Evolutionary conservation across 2,888 invertebrate genomes (phyloP), one percentile per base, ranked within the genome.

Genomic region (Papilio protenor): DNA sequence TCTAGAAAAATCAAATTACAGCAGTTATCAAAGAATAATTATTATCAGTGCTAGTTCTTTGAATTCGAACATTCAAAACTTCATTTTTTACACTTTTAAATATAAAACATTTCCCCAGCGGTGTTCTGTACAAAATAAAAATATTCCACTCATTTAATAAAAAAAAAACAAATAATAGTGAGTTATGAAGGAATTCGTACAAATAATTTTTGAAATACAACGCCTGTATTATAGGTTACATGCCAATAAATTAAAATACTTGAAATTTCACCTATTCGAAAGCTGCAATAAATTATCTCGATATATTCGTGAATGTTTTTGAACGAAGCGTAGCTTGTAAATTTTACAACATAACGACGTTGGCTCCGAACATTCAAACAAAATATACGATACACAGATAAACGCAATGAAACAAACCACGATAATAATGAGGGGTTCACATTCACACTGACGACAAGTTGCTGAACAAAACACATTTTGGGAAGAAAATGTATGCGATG

Each of bases 381-480:
- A 77, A 73, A 69, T 70, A 77, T 70, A 73, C 27, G 33, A 73
- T 57, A 77, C 69, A 77, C 1, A 73, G 27, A 66, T 73, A 73
- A 66, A 74, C 49, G 49, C 72, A 40, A 23, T 59, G 76, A 76
- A 49, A 72, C 76, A 73, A 52, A 79, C 75, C 81, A 81, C 82
- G 84, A 84, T 85, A 86, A 87, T 87, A 87, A 87, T 83, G 81
- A 82, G 84, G 82, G 85, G 82, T 84, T 83, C 80, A 79, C 85
- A 85, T 84, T 83, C 80, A 79, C 84, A 85, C 86, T 87, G 90
- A 45, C 14, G 45, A 89, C 89, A 88, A 90, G 88, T 88, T 90
- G 87, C 87, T 85, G 84, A 91, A 91, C 89, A 88, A 90, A 91
- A 87, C 90, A 89, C 91, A 91, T 91, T 89, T 91, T 86, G 87